Evolutionary conservation across 1,140 invertebrate species (phyloP), one percentile per base, ranked within the genome.

Genomic region (Polypedilum vanderplanki): DNA sequence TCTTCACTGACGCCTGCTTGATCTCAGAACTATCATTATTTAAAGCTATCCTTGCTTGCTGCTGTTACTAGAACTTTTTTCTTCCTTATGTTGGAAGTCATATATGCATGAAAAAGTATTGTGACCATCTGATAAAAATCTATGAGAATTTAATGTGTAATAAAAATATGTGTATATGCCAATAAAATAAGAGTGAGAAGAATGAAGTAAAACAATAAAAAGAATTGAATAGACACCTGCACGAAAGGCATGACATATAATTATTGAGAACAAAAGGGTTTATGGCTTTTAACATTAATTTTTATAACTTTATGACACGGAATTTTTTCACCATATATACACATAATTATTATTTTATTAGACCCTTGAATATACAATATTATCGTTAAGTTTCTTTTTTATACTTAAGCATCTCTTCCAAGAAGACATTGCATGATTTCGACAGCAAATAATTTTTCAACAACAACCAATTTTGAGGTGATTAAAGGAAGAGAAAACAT

Each of bases 251-350:
- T 33, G 24, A 33, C 24, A 33, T 57, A 57, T 57, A 57, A 57
- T 57, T 57, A 57, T n/a, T n/a, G n/a, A 57, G 46, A 57, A 57
- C 46, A 57, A 57, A 57, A 57, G 46, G 9, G 3, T 57, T 57
- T 57, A 57, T 57, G n/a, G 46, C 46, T 57, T 57, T 57, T n/a
- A 57, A 57, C 46, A 57, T 57, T 57, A 57, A 57, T 57, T 57
- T 57, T 57, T 57, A 57, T 57, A 57, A 57, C 46, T 57, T 57
- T 57, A 57, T 57, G 46, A 15, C 46, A 57, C n/a, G 46, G 15
- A 15, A 57, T 12, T n/a, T 57, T 33, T 33, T n/a, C 15, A 15
- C 46, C 46, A n/a, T 57, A n/a, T 57, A 4, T 15, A 57, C 46
- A 57, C n/a, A 12, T 57, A 15, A 57, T 57, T 33, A 33, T 33